Evolutionary conservation across 2,797 vertebrate species (phyloP).

Genomic region (Schizothorax lantsangensis): DNA sequence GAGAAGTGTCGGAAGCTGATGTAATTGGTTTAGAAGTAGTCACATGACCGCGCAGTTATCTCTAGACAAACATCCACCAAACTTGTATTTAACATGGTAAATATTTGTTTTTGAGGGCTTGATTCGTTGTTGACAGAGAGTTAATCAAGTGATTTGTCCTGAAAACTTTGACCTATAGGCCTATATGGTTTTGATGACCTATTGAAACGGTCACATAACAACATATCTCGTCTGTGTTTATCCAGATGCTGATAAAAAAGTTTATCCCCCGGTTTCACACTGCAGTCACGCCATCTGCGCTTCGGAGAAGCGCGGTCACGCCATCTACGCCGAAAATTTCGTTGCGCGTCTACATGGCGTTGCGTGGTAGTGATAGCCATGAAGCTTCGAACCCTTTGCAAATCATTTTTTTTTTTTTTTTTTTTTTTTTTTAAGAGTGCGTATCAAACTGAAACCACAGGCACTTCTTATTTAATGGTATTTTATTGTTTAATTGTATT

Average conservation of each 20-base stretch:
- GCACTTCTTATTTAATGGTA: too few species aligned
- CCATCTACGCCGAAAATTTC: too few species aligned
- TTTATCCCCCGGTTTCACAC: too few species aligned
- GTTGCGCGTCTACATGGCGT: too few species aligned
- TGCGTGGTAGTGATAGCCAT: too few species aligned
- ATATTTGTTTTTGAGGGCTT: not conserved
- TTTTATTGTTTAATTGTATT: too few species aligned
- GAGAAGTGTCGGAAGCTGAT: slow-evolving; percentile 1
- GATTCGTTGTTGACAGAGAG: not conserved
- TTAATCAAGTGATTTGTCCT: not conserved
- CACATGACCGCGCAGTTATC: slow-evolving; percentile 1
- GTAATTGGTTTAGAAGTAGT: slow-evolving; percentile 18
- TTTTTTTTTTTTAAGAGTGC: too few species aligned
- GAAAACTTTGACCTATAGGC: not conserved
- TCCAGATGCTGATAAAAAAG: not conserved
- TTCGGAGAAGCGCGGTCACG: too few species aligned
- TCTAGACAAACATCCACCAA: not conserved
- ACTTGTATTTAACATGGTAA: not conserved
- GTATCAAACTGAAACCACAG: too few species aligned
- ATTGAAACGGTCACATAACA: not conserved
- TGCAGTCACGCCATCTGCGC: too few species aligned
- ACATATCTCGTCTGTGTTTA: not conserved
- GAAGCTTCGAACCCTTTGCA: too few species aligned
- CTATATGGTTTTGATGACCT: not conserved
- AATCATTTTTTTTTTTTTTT: too few species aligned